phyloP scores from a whole-genome alignment of 2,113 vertebrate genomes.

The Oplegnathus fasciatus region DNA sequence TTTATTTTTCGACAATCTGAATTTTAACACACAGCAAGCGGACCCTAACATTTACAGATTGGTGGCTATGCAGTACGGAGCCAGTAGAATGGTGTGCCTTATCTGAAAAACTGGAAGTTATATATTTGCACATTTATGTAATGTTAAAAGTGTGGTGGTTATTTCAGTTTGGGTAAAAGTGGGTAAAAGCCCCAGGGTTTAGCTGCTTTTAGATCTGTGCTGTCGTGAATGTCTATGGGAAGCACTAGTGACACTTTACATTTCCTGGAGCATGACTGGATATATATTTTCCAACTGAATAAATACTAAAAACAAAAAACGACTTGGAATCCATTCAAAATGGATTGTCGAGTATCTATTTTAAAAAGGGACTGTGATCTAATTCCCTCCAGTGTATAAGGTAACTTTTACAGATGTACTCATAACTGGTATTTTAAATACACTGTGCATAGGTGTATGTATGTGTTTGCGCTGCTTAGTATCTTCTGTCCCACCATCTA shows the following conservation, averaged over 20 bases:
- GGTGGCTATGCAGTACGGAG: not conserved
- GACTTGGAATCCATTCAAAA: slow-evolving; percentile 11
- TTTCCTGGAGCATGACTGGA: slow-evolving; percentile 10
- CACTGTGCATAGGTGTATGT: not conserved
- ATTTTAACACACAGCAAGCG: not conserved
- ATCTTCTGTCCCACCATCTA: not conserved
- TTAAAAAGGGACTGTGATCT: too few relatives aligned
- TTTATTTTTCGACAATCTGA: not conserved
- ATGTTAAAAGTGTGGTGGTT: not conserved
- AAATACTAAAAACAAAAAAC: not conserved
- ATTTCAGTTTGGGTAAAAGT: slow-evolving; percentile 12
- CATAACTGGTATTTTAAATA: not conserved
- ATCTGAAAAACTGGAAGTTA: not conserved
- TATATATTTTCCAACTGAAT: slow-evolving; percentile 26
- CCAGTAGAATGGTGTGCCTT: not conserved
- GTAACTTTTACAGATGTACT: not conserved
- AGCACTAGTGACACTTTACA: slow-evolving; percentile 25
- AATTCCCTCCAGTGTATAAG: not conserved
- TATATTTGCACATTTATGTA: not conserved
- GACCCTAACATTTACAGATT: not conserved
- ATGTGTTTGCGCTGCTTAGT: not conserved
- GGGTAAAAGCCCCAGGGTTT: slow-evolving; percentile 17
- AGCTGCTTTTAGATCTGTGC: slow-evolving; percentile 23
- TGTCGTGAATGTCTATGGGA: not conserved
- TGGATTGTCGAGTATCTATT: not conserved